A percentile compares a stretch with the other conserved stretches of the same genome.
Conservation (phyloP, 2,797 vertebrate species). For the Gila robusta region DNA sequence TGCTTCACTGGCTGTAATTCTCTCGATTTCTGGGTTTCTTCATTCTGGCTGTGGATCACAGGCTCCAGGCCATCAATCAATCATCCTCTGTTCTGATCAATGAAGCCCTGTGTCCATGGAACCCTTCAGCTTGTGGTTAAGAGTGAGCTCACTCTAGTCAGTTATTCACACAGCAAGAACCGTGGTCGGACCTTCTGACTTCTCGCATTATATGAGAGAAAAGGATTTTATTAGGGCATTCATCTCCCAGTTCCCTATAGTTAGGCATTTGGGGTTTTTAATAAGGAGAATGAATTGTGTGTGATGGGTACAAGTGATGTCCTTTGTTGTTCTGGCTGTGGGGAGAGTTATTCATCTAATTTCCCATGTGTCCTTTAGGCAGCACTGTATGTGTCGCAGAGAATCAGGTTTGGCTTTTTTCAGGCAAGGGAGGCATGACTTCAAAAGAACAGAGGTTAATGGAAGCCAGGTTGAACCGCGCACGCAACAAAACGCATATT, state of each 20-base stretch:
- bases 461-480: conserved; percentile 62
- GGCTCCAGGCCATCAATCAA: conserved; percentile 37
- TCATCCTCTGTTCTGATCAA: conserved; percentile 36
- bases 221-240: conserved; percentile 36
- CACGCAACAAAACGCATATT: not conserved
- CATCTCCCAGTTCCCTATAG: conserved; percentile 34
- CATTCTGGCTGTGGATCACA: conserved; percentile 48
- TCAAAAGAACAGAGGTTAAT: conserved; percentile 65
- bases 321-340: conserved; percentile 49
- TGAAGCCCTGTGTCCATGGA: conserved; percentile 23
- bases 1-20: conserved; percentile 28
- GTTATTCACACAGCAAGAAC: conserved; percentile 31
- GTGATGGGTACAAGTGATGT: conserved; percentile 35
- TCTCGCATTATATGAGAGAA: conserved; percentile 26
- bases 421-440: conserved; percentile 64
- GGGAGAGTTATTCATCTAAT: conserved; percentile 60
- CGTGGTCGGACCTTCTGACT: conserved; percentile 37
- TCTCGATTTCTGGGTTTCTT: conserved; percentile 31
- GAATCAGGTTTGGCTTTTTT: conserved; percentile 69
- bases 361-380: conserved; percentile 58
- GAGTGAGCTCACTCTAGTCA: conserved; percentile 30
- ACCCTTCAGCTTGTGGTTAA: conserved; percentile 24
- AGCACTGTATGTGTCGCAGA: conserved; percentile 55
- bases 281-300: conserved; percentile 45
- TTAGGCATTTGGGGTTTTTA: conserved; percentile 33